phyloP scores from a whole-genome alignment of 2,888 invertebrate species.

The Eupeodes latifasciatus region DNA sequence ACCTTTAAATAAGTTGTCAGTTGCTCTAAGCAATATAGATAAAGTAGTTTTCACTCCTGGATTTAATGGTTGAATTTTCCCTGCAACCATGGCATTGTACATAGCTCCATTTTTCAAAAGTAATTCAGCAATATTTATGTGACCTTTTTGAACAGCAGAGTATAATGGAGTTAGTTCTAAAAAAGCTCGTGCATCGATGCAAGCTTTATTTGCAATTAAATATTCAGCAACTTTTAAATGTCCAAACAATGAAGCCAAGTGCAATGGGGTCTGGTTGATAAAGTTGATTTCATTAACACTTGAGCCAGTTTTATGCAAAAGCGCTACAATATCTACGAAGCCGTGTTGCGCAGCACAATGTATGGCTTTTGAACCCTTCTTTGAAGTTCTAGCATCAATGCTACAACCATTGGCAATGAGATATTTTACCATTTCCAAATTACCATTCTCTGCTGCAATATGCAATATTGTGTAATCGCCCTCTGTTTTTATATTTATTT shows the following conservation, averaged over 20 bases:
- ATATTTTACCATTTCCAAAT: conserved; percentile 42
- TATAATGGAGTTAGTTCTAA: background rate
- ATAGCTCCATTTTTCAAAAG: background rate
- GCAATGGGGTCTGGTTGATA: background rate
- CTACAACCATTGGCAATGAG: conserved; percentile 26
- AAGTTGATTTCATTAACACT: background rate
- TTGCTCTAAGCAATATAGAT: background rate
- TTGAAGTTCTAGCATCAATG: conserved; percentile 15
- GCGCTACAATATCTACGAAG: background rate
- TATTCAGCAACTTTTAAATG: background rate
- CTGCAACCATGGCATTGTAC: background rate
- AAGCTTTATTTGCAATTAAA: background rate
- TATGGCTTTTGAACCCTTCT: background rate
- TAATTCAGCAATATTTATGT: background rate
- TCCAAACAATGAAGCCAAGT: background rate
- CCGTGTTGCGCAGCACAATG: background rate
- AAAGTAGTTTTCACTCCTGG: background rate
- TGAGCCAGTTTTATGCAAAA: background rate
- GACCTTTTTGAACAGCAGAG: background rate
- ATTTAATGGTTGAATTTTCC: background rate
- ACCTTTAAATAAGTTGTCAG: background rate
- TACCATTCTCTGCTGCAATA: conserved; percentile 24
- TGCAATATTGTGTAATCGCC: conserved; percentile 23
- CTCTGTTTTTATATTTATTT: conserved; percentile 3
- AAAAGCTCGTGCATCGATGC: background rate